phyloP scores from a whole-genome alignment of 1,140 invertebrate genomes.

The Reticulitermes speratus region DNA sequence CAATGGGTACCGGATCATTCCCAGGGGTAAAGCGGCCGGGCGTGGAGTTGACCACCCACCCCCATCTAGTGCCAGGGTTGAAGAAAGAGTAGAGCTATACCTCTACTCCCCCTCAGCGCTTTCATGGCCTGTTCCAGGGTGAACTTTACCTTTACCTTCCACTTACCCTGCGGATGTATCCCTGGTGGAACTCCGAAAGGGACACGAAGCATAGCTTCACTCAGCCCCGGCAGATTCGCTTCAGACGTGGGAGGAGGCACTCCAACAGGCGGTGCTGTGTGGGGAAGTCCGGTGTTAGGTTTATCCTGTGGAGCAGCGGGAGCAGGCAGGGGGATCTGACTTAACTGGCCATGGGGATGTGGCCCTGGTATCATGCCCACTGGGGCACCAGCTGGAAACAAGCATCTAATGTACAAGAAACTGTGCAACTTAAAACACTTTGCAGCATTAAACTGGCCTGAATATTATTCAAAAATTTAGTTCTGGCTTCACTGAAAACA shows the following conservation, averaged over 20 bases:
- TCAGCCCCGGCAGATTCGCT: constrained; percentile 23
- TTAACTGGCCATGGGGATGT: constrained; percentile 39
- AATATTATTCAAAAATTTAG: too few species aligned
- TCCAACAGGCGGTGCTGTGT: constrained; percentile 49
- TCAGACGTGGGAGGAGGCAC: constrained; percentile 44
- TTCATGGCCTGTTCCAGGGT: too few species aligned
- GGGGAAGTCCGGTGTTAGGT: constrained; percentile 50
- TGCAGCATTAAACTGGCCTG: too few species aligned
- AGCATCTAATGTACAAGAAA: neutral
- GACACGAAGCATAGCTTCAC: constrained; percentile 31
- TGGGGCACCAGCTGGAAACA: constrained; percentile 34
- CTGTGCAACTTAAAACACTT: too few species aligned
- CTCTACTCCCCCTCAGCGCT: too few species aligned
- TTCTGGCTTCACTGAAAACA: too few species aligned
- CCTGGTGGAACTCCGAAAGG: constrained; percentile 35
- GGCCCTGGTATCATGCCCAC: constrained; percentile 33
- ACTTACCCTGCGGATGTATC: neutral
- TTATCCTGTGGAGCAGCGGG: constrained; percentile 50
- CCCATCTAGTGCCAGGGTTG: too few species aligned
- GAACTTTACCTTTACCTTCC: too few species aligned
- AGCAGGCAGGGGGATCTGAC: constrained; percentile 49
- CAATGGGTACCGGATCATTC: too few species aligned
- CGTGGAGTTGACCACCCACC: too few species aligned
- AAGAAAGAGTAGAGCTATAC: too few species aligned
- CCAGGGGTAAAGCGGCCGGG: too few species aligned